Base-by-base conservation (phyloP, 2,797 vertebrate genomes). In the Danionella dracula region DNA sequence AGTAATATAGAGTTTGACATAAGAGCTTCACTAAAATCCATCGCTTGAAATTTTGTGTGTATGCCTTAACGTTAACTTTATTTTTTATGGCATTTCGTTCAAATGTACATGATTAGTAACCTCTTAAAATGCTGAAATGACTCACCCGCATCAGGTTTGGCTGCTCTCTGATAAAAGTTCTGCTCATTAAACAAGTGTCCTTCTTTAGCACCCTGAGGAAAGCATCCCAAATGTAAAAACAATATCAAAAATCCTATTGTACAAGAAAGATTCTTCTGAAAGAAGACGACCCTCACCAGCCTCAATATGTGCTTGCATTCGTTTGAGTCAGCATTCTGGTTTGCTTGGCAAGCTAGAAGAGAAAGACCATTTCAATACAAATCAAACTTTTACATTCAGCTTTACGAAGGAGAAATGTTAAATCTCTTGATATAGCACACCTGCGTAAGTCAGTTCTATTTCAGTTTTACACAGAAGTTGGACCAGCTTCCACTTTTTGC, bases 101-200 rank as follows among this genome's bases (percentile, higher is more conserved):
- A 3, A 27, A 6, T 27, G 23, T 6, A 3, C 6, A 27, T 27
- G 6, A 27, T 27, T 46, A 7, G n/a, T n/a, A 37, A 16, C 4
- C 8, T 4, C 7, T 13, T 54, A 5, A 68, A 49, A 7, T 20
- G 19, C 19, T 35, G 12, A 51, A 29, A 54, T 46, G 5, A 27
- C 76, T 82, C 73, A 89, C 90, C 89, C 34, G 80, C 78, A 12
- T 74, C 69, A 68, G 85, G 81, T 79, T 97, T 98, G 0, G 93
- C 95, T 2, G 93, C 93, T 83, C 95, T 87, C 81, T 94, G 95
- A 38, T 97, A 85, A 51, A 97, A 97, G 81, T 93, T 95, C 86
- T 95, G 95, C 76, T 98, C 95, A 1, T 90, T 95, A 84, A 93
- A 97, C 69, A 97, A 87, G 62, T 81, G 90, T 15, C 96, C 93